phyloP scores from a whole-genome alignment of 2,888 invertebrate genomes.

The Elaeidobius kamerunicus region DNA sequence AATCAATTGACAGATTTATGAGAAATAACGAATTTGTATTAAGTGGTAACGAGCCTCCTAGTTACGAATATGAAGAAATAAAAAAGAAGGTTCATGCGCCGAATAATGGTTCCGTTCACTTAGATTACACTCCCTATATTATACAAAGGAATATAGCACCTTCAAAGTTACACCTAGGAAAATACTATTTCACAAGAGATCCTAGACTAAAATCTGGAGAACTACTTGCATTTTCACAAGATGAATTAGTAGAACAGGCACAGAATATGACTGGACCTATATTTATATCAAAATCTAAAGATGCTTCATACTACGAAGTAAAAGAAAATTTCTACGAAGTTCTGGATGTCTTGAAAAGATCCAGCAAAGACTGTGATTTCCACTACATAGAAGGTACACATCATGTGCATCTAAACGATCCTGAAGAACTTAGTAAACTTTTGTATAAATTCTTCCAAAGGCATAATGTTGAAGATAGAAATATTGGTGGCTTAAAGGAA shows the following conservation, averaged over 20 bases:
- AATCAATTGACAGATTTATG: conserved; percentile 50
- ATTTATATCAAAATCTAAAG: conserved; percentile 53
- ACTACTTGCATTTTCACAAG: conserved; percentile 47
- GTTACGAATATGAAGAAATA: conserved; percentile 62
- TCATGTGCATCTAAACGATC: conserved; percentile 71
- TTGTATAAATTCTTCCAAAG: conserved; percentile 43
- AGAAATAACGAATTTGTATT: conserved; percentile 46
- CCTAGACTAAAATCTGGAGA: conserved; percentile 16
- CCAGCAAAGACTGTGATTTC: conserved; percentile 56
- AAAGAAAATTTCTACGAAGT: conserved; percentile 58
- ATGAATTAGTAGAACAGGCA: conserved; percentile 57
- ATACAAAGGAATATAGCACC: conserved; percentile 56
- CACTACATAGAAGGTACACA: conserved; percentile 66
- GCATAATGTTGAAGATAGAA: conserved; percentile 22
- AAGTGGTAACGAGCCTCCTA: conserved; percentile 55
- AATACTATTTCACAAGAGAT: conserved; percentile 28
- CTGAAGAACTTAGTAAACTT: conserved; percentile 51
- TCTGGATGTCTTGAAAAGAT: conserved; percentile 54
- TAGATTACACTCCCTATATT: conserved; percentile 55
- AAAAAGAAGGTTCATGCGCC: conserved; percentile 56
- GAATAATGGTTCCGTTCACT: conserved; percentile 55
- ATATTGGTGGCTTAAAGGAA: conserved; percentile 15
- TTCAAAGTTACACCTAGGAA: conserved; percentile 54
- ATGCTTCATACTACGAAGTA: conserved; percentile 55
- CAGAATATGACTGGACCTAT: conserved; percentile 60